Evolutionary conservation across 2,113 vertebrate genomes (phyloP).

Genomic region (Fregetta grallaria): DNA sequence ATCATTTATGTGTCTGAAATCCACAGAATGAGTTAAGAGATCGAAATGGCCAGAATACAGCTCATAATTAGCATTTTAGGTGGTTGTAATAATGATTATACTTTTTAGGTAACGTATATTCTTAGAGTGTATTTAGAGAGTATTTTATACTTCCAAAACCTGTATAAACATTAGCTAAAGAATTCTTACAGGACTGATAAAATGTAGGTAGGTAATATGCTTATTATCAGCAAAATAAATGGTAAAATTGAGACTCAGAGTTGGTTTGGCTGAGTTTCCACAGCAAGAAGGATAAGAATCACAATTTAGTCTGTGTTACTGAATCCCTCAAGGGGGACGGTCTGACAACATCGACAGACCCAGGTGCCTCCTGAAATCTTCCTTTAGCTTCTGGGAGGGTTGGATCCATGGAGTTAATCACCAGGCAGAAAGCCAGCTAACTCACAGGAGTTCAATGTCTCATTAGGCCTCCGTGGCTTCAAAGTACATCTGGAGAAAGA

Average conservation of each 20-base stretch:
- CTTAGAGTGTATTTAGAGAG: background rate
- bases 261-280: background rate
- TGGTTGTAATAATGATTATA: background rate
- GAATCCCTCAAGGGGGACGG: accelerated
- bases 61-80: background rate
- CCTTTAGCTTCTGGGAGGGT: background rate
- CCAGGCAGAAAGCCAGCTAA: background rate
- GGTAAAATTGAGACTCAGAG: background rate
- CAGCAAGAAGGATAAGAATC: background rate
- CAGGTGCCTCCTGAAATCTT: background rate
- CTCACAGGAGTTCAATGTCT: background rate
- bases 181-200: background rate
- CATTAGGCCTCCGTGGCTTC: background rate
- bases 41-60: background rate
- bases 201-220: background rate
- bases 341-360: background rate
- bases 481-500: background rate
- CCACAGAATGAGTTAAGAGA: background rate
- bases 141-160: background rate
- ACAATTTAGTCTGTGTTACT: background rate
- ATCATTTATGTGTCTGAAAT: background rate
- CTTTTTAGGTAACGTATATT: background rate
- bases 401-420: background rate
- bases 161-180: background rate
- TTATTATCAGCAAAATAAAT: background rate